Base-by-base conservation (phyloP, 2,113 vertebrate genomes). In the Perognathus longimembris region DNA sequence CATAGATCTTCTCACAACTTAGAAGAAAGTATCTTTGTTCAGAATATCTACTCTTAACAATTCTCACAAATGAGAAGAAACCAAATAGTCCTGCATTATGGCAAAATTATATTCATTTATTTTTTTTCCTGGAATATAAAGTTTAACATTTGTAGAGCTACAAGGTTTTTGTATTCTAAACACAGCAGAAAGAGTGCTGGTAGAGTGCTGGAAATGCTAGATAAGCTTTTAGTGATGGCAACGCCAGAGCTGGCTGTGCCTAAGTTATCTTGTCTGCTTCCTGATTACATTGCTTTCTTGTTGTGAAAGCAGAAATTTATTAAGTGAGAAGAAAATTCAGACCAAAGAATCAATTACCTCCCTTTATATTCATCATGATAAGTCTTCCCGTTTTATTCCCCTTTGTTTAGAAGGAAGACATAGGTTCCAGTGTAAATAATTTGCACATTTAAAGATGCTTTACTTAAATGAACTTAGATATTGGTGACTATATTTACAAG, bases 241-340 rank as follows among this genome's bases (percentile, higher is more conserved):
- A 66, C 40, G n/a, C 83, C 80, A 54, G 10, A 12, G 73, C 89
- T 34, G 22, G 87, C 84, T 80, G 17, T 61, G 88, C 74, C 85
- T 32, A 73, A 73, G 77, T 91, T 91, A 92, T 92, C 95, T 92
- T 3, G 4, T 34, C 63, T 22, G 89, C 82, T n/a, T 75, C 54
- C 94, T 91, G 91, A 82, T 93, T 93, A 94, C 90, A 92, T 85
- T 85, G 59, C 89, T 81, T 91, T 94, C 74, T 85, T 95, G 91
- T 95, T 94, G 93, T 89, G 77, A 90, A 96, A 85, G 87, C 81
- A 94, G 61, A 90, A 93, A 83, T 95, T 86, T 97, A 95, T 97
- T 96, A 93, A 95, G 45, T 8, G 63, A 61, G 88, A 90, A 61
- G 75, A 94, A 94, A 96, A 91, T 96, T 88, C 85, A 95, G 85